Base-by-base conservation (phyloP, 1,140 invertebrate genomes). In the Patella vulgata region DNA sequence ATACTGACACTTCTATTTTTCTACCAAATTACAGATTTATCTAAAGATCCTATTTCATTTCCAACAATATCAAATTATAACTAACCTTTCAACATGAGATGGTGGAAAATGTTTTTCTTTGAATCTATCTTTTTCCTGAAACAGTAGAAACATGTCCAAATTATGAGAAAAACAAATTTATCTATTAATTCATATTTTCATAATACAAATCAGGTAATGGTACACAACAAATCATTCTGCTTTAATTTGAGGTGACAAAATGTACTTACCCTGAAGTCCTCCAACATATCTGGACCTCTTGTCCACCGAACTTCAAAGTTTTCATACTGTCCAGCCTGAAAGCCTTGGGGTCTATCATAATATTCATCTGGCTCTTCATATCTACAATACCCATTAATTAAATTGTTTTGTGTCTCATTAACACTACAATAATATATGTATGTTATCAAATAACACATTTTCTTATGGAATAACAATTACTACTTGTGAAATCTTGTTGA, bases 231-330 rank as follows among this genome's bases (percentile, higher is more conserved):
- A n/a, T n/a, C n/a, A n/a, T n/a, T n/a, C n/a, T n/a, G n/a, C n/a
- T n/a, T n/a, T n/a, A n/a, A n/a, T n/a, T n/a, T n/a, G n/a, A n/a
- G n/a, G n/a, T n/a, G n/a, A n/a, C n/a, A n/a, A n/a, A n/a, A 19
- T 51, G 2, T 28, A 58, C 62, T 54, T 42, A 70, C 68, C 60
- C 68, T 65, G 44, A 63, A 70, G 5, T 8, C 33, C 5, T 63
- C 63, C 14, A 63, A 66, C 28, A 50, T 74, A n/a, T 79, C 75
- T 3, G 70, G 73, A 44, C 77, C 77, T 36, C 70, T 68, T 39
- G 70, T 72, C 73, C 82, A 85, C 5, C 82, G 70, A 4, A 86
- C 83, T 73, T 86, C 84, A 80, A 86, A 86, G 71, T 86, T 85
- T 68, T 86, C 85, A 67, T 83, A 84, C 28, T 76, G 81, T 25